These are phyloP conservation scores for Dioctria linearis DNA, from an alignment of 2,888 invertebrate genomes.

Conservation along the genomic window DNA sequence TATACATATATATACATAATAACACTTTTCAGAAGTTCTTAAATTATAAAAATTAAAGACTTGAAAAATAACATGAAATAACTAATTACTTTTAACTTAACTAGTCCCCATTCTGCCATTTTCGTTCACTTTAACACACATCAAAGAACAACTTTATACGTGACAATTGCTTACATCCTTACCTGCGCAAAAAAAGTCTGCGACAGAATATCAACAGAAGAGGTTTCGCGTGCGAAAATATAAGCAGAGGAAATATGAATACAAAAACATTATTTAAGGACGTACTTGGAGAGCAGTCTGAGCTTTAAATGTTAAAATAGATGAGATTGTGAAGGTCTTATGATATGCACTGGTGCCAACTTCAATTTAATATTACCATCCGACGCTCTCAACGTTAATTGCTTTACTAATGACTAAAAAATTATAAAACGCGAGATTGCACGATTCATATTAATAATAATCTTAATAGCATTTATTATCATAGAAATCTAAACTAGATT, in stretches of 20 bases:
- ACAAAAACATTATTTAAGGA: constrained; percentile 48
- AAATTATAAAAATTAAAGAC: too few species aligned
- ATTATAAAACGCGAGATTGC: constrained; percentile 2
- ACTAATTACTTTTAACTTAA: constrained; percentile 4
- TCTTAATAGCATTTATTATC: too few species aligned
- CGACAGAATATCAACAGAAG: constrained; percentile 20
- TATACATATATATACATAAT: too few species aligned
- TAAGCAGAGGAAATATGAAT: constrained; percentile 27
- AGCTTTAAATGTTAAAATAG: constrained; percentile 22
- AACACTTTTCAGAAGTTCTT: too few species aligned
- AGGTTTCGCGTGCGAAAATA: constrained; percentile 37
- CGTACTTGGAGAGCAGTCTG: constrained; percentile 25
- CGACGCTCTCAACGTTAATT: constrained; percentile 23
- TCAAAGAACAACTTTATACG: background rate
- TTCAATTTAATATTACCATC: constrained; percentile 14
- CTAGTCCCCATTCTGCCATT: background rate
- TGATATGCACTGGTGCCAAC: constrained; percentile 22
- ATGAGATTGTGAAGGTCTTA: background rate
- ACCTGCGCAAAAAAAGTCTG: constrained; percentile 38
- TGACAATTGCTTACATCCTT: constrained; percentile 33
- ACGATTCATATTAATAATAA: background rate
- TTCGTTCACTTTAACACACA: background rate
- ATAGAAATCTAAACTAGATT: too few species aligned
- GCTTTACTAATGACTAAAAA: constrained; percentile 37
- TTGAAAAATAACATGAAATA: background rate